Base-by-base conservation (phyloP, 2,888 invertebrate genomes). In the Cenopis cana region DNA sequence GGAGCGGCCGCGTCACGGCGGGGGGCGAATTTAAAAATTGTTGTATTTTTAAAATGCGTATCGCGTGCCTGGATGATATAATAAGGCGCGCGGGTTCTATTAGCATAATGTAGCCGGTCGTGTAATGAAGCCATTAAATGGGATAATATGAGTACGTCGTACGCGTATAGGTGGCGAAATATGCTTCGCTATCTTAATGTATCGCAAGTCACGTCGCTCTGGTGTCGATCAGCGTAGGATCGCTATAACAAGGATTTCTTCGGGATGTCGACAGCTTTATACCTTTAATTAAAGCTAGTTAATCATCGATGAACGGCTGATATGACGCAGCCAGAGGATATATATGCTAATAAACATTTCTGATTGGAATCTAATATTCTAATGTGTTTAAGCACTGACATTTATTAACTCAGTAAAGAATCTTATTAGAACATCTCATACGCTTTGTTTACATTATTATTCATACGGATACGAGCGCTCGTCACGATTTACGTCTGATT, bases 11-110 rank as follows among this genome's bases (percentile, higher is more conserved):
- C 85, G 76, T 82, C 91, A 76, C 91, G 81, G 86, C 92, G 88
- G 93, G 93, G 90, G 92, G 88, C 84, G 83, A 86, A 85, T 86
- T 87, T 86, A 81, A 86, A 24, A 89, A 89, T 82, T 85, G 85
- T 85, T 86, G 82, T 83, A 85, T 86, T 87, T 87, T 86, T 85
- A 74, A 81, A 85, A 85, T 82, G 73, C 73, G 83, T 87, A 90
- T 91, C 89, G 88, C 90, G 89, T 91, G 91, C 82, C 87, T 81
- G 84, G 82, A 82, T 86, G 86, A 83, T 87, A 88, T 91, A 87
- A 88, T 84, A 80, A 78, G 76, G 70, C 65, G 66, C 67, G 76
- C 71, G 78, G 77, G 73, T 74, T 78, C 78, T 85, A 88, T 89
- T 88, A 88, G 82, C 87, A 87, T 89, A 88, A 86, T 84, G 82